These are phyloP conservation scores for Leptoteleia sp. DNA, from an alignment of 1,140 invertebrate genomes.

Conservation along the genomic window DNA sequence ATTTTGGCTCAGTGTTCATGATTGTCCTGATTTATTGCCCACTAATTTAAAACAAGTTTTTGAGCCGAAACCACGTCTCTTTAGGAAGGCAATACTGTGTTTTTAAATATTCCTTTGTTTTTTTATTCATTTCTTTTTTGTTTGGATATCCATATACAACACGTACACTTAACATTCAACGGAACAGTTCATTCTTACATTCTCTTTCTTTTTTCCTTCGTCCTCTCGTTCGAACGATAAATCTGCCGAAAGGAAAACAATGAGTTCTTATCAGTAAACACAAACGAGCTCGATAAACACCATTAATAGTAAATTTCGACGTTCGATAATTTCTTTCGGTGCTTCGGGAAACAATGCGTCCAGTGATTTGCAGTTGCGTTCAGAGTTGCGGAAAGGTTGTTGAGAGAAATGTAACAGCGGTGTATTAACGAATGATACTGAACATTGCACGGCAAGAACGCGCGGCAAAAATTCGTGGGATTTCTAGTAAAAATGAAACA, in stretches of 20 bases:
- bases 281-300: slow-evolving; percentile 26
- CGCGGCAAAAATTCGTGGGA: no score
- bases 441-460: no score
- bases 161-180: slow-evolving; percentile 22
- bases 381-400: no score
- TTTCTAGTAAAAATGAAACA: no score
- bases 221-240: slow-evolving; percentile 28
- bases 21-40: slow-evolving; percentile 80
- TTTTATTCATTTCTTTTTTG: no score
- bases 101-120: slow-evolving; percentile 60
- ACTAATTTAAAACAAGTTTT: slow-evolving; percentile 75
- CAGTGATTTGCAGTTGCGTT: not conserved
- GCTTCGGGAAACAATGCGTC: slow-evolving; percentile 4
- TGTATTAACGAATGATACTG: no score
- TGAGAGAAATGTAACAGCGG: no score
- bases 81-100: slow-evolving; percentile 80
- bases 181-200: no score
- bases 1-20: slow-evolving; percentile 69
- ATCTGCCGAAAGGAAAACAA: slow-evolving; percentile 35
- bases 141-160: slow-evolving; percentile 47
- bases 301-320: slow-evolving; percentile 18
- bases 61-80: slow-evolving; percentile 70
- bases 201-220: slow-evolving; percentile 1
- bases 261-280: slow-evolving; percentile 19
- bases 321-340: slow-evolving; percentile 21